phyloP scores from a whole-genome alignment of 1,140 invertebrate genomes.

The Papilio helenus region DNA sequence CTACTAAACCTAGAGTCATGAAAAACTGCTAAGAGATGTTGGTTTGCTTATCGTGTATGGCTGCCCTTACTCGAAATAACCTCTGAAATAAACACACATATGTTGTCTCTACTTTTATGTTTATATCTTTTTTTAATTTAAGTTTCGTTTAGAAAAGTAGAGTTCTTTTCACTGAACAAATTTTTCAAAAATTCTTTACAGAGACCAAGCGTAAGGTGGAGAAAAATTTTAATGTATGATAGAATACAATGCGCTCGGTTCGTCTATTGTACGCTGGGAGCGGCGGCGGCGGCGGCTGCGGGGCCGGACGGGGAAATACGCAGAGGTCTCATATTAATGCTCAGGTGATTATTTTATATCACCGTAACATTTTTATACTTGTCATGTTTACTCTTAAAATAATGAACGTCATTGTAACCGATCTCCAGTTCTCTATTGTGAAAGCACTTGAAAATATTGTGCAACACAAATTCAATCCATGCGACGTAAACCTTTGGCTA shows the following conservation, averaged over 20 bases:
- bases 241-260: constrained; percentile 69
- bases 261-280: constrained; percentile 69
- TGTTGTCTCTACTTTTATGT: constrained; percentile 7
- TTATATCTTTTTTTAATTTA: constrained; percentile 27
- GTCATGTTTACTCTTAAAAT: constrained; percentile 22
- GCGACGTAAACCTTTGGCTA: no score
- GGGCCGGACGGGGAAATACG: constrained; percentile 53
- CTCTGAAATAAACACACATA: neutral
- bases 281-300: constrained; percentile 44
- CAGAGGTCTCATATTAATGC: constrained; percentile 66
- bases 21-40: no score
- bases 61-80: neutral
- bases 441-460: neutral
- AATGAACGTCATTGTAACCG: constrained; percentile 19
- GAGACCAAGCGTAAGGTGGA: constrained; percentile 70
- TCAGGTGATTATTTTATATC: constrained; percentile 62
- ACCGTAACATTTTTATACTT: constrained; percentile 25
- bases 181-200: constrained; percentile 48
- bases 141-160: constrained; percentile 21
- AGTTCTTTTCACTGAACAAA: neutral
- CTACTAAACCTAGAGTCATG: no score
- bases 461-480: neutral
- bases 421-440: constrained; percentile 18
- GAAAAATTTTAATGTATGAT: constrained; percentile 66
- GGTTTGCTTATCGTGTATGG: no score